phyloP scores from a whole-genome alignment of 2,113 vertebrate genomes.

The Chaetops frenatus region DNA sequence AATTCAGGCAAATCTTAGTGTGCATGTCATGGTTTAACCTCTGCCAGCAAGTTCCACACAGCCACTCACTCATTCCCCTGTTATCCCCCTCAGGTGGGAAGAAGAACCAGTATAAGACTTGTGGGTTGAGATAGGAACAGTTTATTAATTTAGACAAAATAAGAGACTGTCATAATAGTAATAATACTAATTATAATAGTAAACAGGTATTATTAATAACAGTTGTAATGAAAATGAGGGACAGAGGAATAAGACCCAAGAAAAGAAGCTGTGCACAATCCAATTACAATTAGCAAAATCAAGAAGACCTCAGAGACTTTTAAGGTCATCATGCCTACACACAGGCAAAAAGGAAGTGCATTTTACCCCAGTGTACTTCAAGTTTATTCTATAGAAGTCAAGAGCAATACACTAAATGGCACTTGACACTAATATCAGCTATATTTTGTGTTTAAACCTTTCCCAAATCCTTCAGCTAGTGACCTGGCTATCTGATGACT shows the following conservation, averaged over 20 bases:
- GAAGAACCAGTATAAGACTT: background rate
- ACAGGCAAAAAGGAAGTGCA: background rate
- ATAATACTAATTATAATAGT: background rate
- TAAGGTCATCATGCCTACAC: background rate
- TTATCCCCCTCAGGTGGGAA: background rate
- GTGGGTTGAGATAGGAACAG: background rate
- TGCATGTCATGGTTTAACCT: background rate
- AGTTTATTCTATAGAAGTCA: background rate
- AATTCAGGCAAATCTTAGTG: background rate
- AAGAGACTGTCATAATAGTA: background rate
- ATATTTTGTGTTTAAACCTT: background rate
- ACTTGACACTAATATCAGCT: background rate
- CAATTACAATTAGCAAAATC: background rate
- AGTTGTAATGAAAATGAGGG: background rate
- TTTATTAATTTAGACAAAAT: background rate
- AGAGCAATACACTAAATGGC: background rate
- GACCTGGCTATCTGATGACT: background rate
- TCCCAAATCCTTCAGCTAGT: background rate
- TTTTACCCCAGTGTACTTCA: background rate
- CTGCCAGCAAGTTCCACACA: background rate
- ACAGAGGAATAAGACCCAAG: background rate
- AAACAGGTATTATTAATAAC: background rate
- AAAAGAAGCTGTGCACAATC: background rate
- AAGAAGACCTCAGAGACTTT: background rate
- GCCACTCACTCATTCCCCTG: background rate